Evolutionary conservation across 2,797 vertebrate species (phyloP), one percentile per base, ranked within the genome.

Genomic region (Philypnodon macrostomus): DNA sequence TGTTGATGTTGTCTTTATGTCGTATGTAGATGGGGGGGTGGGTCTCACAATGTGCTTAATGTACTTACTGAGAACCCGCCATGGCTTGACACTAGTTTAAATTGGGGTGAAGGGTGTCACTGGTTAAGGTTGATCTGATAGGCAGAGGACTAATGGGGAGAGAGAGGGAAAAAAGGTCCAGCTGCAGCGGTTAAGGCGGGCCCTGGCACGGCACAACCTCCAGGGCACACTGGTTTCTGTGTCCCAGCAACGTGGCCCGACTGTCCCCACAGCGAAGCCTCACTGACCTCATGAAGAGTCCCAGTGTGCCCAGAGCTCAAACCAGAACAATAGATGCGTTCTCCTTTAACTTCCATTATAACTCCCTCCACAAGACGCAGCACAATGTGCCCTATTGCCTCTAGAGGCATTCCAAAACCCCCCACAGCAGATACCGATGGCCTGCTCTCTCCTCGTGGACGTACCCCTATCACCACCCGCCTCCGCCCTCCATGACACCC

Each of bases 191-290:
- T 71, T 75, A 76, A 85, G 87, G 77, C 75, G 54, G 88, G 89
- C 85, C 90, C 94, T 96, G 95, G 95, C 92, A 93, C 92, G 78
- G 90, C 91, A 89, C 85, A 90, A 83, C 79, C 81, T 85, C 87
- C 82, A 80, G 86, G 88, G 89, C 92, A 95, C 94, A 92, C 75
- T 80, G 80, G 81, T 75, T 85, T 86, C 87, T 88, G 83, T 92
- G 88, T 87, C 89, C 76, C 54, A 31, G 53, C 13, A 40, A 70
- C 34, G 48, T 42, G 54, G 58, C 62, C 52, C 64, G 69, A 73
- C 77, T 82, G 81, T 83, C 75, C 70, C 75, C 65, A 85, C 78
- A 87, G 84, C 70, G 30, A 70, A 58, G 81, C 81, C 81, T 83
- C 75, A 85, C 81, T 86, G 79, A 85, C 79, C 76, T 76, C 56